phyloP scores from a whole-genome alignment of 2,797 vertebrate genomes.

The Coreius guichenoti region DNA sequence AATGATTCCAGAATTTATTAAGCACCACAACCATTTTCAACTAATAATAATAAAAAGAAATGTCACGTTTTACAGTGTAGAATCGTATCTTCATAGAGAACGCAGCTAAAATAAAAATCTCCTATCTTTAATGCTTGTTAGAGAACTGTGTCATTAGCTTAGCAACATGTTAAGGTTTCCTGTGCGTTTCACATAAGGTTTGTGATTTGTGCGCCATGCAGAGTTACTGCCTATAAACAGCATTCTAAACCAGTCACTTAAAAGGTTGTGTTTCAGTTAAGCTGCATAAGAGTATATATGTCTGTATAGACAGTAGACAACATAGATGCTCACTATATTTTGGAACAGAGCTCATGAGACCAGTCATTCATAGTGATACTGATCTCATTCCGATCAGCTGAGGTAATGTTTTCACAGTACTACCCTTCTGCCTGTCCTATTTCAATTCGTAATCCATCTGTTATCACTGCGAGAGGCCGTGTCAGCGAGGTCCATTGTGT shows the following conservation, averaged over 20 bases:
- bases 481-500: constrained; percentile 77
- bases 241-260: no score
- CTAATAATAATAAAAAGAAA: not conserved
- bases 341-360: constrained; percentile 3
- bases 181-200: not conserved
- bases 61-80: not conserved
- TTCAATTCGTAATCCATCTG: constrained; percentile 66
- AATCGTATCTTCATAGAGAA: not conserved
- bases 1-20: not conserved
- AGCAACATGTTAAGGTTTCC: not conserved
- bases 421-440: constrained; percentile 1
- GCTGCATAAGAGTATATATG: not conserved
- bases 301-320: not conserved
- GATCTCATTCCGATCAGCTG: constrained; percentile 18
- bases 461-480: constrained; percentile 67
- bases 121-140: not conserved
- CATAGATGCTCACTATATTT: not conserved
- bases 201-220: not conserved
- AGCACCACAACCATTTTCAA: not conserved
- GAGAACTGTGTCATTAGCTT: not conserved
- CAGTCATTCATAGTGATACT: constrained; percentile 1
- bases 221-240: not conserved
- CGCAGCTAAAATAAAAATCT: not conserved
- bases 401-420: constrained; percentile 42
- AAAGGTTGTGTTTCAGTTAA: not conserved